Conservation (phyloP, 1,140 invertebrate genomes). For the Drosophila mojavensis region DNA sequence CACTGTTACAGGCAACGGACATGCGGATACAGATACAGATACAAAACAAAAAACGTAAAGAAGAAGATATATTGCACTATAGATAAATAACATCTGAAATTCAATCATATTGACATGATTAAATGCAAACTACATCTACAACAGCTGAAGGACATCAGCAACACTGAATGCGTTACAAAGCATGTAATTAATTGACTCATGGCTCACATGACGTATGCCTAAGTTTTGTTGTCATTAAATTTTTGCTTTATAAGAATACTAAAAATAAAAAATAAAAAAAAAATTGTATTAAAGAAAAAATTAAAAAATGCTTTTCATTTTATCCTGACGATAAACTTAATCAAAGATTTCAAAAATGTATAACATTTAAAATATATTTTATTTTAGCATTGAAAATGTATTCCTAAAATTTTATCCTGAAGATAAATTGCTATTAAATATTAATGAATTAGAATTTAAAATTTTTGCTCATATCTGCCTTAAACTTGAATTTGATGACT, state of each 20-base stretch:
- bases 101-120: constrained; percentile 43
- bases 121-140: neutral
- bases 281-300: too few species aligned
- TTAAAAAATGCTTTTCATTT: too few species aligned
- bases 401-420: too few species aligned
- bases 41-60: neutral
- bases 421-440: neutral
- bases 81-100: constrained; percentile 31
- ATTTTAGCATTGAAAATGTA: too few species aligned
- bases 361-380: too few species aligned
- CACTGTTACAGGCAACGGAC: constrained; percentile 41
- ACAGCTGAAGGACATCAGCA: constrained; percentile 21
- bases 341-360: too few species aligned
- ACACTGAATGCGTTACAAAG: constrained; percentile 18
- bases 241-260: too few species aligned
- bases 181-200: neutral
- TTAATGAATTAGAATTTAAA: too few species aligned
- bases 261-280: too few species aligned
- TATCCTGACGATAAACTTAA: too few species aligned
- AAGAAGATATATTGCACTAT: neutral
- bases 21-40: constrained; percentile 6
- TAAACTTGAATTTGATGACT: too few species aligned
- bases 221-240: constrained; percentile 1
- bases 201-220: constrained; percentile 16
- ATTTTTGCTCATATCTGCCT: too few species aligned